Evolutionary conservation across 2,113 vertebrate species (phyloP), one percentile per base, ranked within the genome.

Genomic region (Grammomys dolichurus): DNA sequence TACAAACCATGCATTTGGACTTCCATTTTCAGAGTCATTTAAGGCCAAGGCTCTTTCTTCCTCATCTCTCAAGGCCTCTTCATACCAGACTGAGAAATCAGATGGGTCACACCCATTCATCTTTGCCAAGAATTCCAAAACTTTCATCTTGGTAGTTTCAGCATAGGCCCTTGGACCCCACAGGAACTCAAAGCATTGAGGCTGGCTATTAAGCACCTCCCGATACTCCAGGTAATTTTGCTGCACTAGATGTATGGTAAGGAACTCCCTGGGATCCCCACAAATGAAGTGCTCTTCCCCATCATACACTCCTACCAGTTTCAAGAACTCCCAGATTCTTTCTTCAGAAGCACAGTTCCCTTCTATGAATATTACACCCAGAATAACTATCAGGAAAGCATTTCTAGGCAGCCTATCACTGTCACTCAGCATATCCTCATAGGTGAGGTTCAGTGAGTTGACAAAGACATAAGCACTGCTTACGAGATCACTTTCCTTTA

Each of bases 51-150:
- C 13, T 63, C 58, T 81, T 51, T 91, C 94, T 76, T 63, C 36
- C 20, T 93, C 87, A 24, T 97, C 92, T 92, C 85, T 97, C 87
- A 97, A 80, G 70, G 92, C 96, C 70, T 97, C 87, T 14, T 91
- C 95, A 84, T 96, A 96, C 92, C 46, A 93, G 3, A 48, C 0
- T 31, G 88, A 75, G 36, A 93, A 97, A 36, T 43, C 69, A 14
- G 8, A 90, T 54, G 92, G 84, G 8, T 95, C 88, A 92, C 12
- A 73, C 5, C 31, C 75, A 75, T 67, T 67, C 19, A 95, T 0
- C 2, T 58, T 86, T 43, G 93, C 90, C 75, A 95, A 63, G 91
- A 91, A 91, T 43, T 96, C 58, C 2, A 97, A 75, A 46, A 97
- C 4, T 58, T 22, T 91, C 90, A 97, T 81, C 77, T 96, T 94